phyloP scores from a whole-genome alignment of 2,113 vertebrate genomes.

The Rhadina sibilatrix region DNA sequence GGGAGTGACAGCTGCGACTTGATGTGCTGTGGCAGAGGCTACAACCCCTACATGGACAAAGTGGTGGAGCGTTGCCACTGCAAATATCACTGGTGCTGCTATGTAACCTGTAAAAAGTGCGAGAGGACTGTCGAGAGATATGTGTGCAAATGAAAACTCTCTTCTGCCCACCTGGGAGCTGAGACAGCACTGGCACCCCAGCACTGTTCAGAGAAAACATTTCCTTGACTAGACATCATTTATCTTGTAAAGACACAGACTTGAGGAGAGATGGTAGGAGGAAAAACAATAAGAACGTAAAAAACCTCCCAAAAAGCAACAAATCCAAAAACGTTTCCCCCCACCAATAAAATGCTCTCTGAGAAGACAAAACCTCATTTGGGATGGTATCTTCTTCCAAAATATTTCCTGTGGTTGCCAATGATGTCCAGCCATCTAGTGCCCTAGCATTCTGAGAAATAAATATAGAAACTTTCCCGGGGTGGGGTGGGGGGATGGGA shows the following conservation, averaged over 20 bases:
- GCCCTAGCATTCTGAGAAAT: not conserved
- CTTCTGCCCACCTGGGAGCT: not conserved
- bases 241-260: not conserved
- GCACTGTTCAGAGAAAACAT: slow-evolving; percentile 64
- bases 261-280: not conserved
- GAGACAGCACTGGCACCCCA: slow-evolving; percentile 63
- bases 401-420: not conserved
- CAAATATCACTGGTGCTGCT: slow-evolving; percentile 99
- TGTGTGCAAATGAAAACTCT: slow-evolving; percentile 88
- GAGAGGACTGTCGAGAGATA: slow-evolving; percentile 94
- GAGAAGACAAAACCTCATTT: not conserved
- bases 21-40: slow-evolving; percentile 98
- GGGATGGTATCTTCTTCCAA: not conserved
- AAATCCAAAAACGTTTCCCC: not conserved
- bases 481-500: too few relatives aligned
- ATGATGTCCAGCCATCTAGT: not conserved
- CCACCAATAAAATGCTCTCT: not conserved
- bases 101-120: slow-evolving; percentile 96
- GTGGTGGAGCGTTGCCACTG: slow-evolving; percentile 96
- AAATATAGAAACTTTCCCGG: not conserved
- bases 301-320: not conserved
- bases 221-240: not conserved
- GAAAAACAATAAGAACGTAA: not conserved
- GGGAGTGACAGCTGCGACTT: slow-evolving; percentile 98
- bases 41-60: slow-evolving; percentile 96